phyloP scores from a whole-genome alignment of 2,888 invertebrate species.

The Lasius fuliginosus region DNA sequence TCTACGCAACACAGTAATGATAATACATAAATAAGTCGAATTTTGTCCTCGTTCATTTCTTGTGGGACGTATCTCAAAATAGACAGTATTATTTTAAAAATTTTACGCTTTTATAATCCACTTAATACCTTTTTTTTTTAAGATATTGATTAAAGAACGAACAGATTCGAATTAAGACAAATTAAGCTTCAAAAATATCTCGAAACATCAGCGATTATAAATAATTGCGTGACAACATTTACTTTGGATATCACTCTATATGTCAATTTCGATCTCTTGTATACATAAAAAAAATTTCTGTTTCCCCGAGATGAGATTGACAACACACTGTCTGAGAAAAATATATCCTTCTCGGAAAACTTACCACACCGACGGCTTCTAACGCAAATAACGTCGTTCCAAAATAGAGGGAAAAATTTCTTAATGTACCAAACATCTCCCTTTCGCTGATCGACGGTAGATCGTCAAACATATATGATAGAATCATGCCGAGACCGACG shows the following conservation, averaged over 20 bases:
- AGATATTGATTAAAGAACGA: background rate
- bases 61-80: background rate
- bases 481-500: conserved; percentile 91
- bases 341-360: conserved; percentile 75
- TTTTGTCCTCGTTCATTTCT: background rate
- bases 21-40: background rate
- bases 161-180: background rate
- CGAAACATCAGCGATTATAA: background rate
- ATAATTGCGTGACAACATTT: background rate
- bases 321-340: background rate
- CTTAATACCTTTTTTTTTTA: background rate
- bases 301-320: background rate
- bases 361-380: conserved; percentile 93
- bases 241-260: conserved; percentile 27
- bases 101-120: no score
- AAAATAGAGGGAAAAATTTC: conserved; percentile 92
- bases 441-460: conserved; percentile 87
- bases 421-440: conserved; percentile 86
- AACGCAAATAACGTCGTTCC: conserved; percentile 97
- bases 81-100: background rate
- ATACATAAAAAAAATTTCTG: background rate
- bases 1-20: conserved; percentile 87
- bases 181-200: background rate
- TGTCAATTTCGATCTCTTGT: background rate
- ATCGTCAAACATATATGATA: conserved; percentile 91